Percentiles rank a stretch among this genome's conserved stretches.
phyloP scores from a whole-genome alignment of 92 coral and sea anemone genomes.

The Plumapathes pennacea region DNA sequence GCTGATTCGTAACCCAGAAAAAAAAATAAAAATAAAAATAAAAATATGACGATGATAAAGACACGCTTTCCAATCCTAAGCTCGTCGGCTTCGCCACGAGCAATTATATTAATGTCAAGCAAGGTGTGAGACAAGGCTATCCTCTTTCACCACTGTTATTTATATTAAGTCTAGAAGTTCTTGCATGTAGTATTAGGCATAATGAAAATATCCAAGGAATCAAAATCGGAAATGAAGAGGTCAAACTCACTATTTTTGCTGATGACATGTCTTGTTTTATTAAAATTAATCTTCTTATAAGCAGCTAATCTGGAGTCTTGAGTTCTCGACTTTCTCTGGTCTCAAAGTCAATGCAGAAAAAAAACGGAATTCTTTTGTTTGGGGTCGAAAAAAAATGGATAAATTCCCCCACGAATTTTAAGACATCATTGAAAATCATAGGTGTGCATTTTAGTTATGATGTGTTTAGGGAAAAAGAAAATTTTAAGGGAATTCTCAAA shows the following conservation, averaged over 20 bases:
- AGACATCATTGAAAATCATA: background rate
- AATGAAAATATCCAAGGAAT: constrained; percentile 3
- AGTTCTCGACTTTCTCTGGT: constrained; percentile 3
- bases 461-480: background rate
- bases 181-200: constrained; percentile 2
- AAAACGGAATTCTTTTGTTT: constrained; percentile 4
- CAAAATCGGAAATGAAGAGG: background rate
- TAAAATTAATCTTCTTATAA: background rate
- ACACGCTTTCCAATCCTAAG: too few relatives aligned
- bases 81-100: too few relatives aligned
- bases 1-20: too few relatives aligned
- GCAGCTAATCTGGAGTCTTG: background rate
- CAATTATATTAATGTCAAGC: background rate
- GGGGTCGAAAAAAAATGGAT: background rate
- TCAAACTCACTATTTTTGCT: constrained; percentile 4
- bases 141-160: constrained; percentile 13
- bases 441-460: constrained; percentile 1
- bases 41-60: background rate
- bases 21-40: background rate
- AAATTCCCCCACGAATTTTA: constrained; percentile 4
- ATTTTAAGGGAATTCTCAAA: background rate
- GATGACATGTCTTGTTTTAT: constrained; percentile 14
- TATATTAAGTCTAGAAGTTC: constrained; percentile 12
- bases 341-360: constrained; percentile 8
- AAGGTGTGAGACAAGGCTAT: constrained; percentile 15